Percentiles rank a stretch among this genome's conserved stretches.
phyloP scores from a whole-genome alignment of 2,113 vertebrate genomes.

The Tinamus guttatus region DNA sequence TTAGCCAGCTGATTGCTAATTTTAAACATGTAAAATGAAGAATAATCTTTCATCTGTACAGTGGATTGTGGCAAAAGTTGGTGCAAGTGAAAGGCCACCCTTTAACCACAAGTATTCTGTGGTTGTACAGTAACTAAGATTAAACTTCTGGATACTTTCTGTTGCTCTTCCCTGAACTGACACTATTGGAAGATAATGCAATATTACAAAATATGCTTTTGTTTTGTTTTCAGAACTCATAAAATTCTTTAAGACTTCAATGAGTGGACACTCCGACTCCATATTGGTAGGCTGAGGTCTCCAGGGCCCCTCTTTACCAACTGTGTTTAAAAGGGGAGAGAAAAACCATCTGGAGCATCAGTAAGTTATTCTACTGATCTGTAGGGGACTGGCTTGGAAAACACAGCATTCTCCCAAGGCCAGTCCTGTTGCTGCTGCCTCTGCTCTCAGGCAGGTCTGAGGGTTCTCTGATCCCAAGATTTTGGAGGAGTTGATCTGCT shows the following conservation, averaged over 20 bases:
- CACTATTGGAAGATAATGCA: neutral
- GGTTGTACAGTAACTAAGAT: neutral
- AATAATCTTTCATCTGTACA: neutral
- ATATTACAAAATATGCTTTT: neutral
- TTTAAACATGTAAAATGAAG: neutral
- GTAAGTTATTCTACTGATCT: neutral
- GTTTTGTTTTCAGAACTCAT: neutral
- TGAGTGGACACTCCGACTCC: neutral
- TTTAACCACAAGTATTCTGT: neutral
- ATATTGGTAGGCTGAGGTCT: neutral
- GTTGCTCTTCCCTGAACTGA: neutral
- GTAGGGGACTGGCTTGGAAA: neutral
- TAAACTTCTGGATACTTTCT: neutral
- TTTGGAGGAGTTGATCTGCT: neutral
- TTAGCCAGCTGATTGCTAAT: too few relatives aligned
- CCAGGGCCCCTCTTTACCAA: neutral
- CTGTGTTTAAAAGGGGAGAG: neutral
- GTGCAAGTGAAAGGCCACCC: fast-evolving
- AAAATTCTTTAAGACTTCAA: neutral
- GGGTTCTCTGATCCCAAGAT: neutral
- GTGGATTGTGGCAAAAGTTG: neutral
- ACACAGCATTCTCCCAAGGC: neutral
- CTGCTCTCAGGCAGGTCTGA: neutral
- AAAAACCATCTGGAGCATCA: neutral
- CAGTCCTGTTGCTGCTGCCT: neutral